Conservation (phyloP, 1,140 invertebrate genomes). For the Elymnias hypermnestra region DNA sequence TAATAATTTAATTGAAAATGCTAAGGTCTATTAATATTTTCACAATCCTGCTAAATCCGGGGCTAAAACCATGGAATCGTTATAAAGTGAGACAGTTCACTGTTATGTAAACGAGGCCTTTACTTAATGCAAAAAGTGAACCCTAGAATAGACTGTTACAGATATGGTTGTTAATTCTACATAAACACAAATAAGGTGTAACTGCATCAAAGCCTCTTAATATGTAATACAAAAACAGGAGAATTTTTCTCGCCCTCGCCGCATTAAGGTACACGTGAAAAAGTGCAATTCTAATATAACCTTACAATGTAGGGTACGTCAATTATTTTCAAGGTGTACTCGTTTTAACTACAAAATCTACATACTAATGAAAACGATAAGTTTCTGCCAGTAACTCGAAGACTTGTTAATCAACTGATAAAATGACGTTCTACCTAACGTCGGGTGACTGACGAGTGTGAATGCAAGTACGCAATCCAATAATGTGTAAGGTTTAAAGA, state of each 20-base stretch:
- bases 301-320: conserved; percentile 21
- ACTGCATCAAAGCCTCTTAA: conserved; percentile 10
- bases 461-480: background rate
- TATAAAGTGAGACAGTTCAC: too few species aligned
- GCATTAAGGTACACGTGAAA: conserved; percentile 14
- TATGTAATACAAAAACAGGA: conserved; percentile 14
- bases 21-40: too few species aligned
- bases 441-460: conserved; percentile 2
- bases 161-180: conserved; percentile 18
- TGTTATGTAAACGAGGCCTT: too few species aligned
- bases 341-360: conserved; percentile 33
- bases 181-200: conserved; percentile 22
- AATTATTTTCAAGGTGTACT: conserved; percentile 22
- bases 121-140: conserved; percentile 7
- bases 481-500: background rate
- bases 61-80: too few species aligned
- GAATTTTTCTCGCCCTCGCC: conserved; percentile 13
- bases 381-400: conserved; percentile 17
- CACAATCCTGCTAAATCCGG: too few species aligned
- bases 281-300: conserved; percentile 1
- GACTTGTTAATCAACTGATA: conserved; percentile 26
- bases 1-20: too few species aligned
- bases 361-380: conserved; percentile 37
- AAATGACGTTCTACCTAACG: conserved; percentile 17
- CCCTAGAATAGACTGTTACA: conserved; percentile 16